Evolutionary conservation across 2,797 vertebrate genomes (phyloP).

Genomic region (Phalanger gymnotis): DNA sequence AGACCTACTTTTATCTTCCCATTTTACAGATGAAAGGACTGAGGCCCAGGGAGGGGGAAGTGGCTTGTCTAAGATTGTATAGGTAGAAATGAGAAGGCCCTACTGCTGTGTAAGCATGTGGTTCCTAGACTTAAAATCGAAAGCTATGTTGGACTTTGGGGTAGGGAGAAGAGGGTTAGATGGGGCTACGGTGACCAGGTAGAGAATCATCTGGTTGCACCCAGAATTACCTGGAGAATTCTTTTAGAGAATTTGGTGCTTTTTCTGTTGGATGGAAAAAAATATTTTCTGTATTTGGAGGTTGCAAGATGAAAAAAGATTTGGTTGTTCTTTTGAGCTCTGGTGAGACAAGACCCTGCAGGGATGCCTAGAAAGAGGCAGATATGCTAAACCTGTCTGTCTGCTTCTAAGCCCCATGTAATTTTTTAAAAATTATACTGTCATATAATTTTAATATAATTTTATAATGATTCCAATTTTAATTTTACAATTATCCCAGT

Average conservation of each 20-base stretch:
- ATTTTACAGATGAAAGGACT: neutral
- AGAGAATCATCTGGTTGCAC: neutral
- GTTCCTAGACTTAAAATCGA: neutral
- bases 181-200: fast-evolving
- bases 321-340: neutral
- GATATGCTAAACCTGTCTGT: neutral
- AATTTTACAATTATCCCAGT: too few relatives aligned
- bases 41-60: neutral
- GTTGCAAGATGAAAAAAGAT: neutral
- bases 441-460: neutral
- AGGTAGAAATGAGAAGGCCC: neutral
- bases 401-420: neutral
- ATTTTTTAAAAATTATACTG: neutral
- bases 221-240: neutral
- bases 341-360: neutral
- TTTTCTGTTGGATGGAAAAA: neutral
- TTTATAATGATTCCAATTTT: neutral
- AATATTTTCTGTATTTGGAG: neutral
- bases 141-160: neutral
- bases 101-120: neutral
- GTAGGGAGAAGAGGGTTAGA: neutral
- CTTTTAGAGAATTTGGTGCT: neutral
- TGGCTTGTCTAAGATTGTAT: neutral
- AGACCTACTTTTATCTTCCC: neutral
- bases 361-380: neutral